Base-by-base conservation (phyloP, 2,797 vertebrate species). In the Trachops cirrhosus region DNA sequence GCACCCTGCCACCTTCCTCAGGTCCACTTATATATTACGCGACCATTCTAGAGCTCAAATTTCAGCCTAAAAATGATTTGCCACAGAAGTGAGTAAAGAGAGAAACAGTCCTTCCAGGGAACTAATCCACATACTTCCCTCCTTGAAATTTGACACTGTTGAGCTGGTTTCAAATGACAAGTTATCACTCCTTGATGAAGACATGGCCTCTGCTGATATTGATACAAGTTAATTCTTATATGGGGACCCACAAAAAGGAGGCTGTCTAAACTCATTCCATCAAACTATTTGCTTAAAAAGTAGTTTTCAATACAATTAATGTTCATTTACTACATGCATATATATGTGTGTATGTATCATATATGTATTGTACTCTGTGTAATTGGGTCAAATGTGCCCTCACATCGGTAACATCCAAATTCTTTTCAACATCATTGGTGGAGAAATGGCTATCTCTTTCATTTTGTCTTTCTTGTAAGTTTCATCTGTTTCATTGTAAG, bases 121-220 rank as follows among this genome's bases (percentile, higher is more conserved):
- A 67, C 85, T 50, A 90, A 96, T 74, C 87, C 70, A 87, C 21
- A 19, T 77, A 88, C 50, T 93, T 96, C 85, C 52, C 48, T 74
- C 26, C 59, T 44, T 19, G 71, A 90, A 90, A 85, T 71, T 3
- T 75, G 67, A 41, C 37, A 48, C 71, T 82, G 73, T 34, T 86
- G 84, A 89, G 78, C 32, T 37, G 39, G 86, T 59, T 96, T 97
- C 93, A 87, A 70, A 93, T 70, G 26, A 75, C 85, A 95, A 46
- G 37, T 73, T 74, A 78, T 16, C 10, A 2, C 34, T 87, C 80
- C 37, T 14, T 39, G 80, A 93, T 59, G 89, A 77, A 57, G 41
- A 57, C 21, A 24, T 7, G 21, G 67, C 37, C 50, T 83, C 59
- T 52, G 32, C 2, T 9, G 71, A 85, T 68, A 59, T 0, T 29